Evolutionary conservation across 30 jellyfish, hydroid and myxozoan species (phyloP).

Genomic region (Aurelia aurita complex sp. Pacific): DNA sequence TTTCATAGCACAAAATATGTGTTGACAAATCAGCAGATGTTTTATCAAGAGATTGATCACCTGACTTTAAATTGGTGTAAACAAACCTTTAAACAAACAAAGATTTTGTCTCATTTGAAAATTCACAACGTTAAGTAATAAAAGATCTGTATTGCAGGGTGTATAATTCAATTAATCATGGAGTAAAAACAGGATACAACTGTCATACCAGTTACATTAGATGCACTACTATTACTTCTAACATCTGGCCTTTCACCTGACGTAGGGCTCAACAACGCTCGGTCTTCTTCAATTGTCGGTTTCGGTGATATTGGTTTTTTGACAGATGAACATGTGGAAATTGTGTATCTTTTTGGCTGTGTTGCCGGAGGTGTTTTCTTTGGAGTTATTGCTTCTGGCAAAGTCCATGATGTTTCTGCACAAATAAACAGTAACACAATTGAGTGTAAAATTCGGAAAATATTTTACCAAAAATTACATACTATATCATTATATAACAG

Average conservation of each 20-base stretch:
- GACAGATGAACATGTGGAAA: conserved; percentile 37
- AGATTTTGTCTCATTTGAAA: too few species aligned
- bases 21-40: too few species aligned
- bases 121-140: too few species aligned
- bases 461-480: too few species aligned
- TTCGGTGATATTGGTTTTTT: conserved; percentile 35
- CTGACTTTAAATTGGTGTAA: too few species aligned
- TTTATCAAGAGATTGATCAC: too few species aligned
- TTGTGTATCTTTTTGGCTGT: conserved; percentile 40
- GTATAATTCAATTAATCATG: too few species aligned
- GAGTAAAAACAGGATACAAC: neutral
- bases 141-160: too few species aligned
- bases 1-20: too few species aligned
- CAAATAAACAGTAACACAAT: neutral
- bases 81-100: too few species aligned
- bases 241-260: neutral
- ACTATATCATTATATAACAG: too few species aligned
- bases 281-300: neutral
- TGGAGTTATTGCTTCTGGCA: conserved; percentile 40
- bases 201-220: conserved; percentile 29
- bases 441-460: too few species aligned
- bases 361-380: conserved; percentile 43
- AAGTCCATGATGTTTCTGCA: conserved; percentile 60
- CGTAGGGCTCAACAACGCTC: neutral
- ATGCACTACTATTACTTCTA: conserved; percentile 33